Conservation (phyloP, 2,888 invertebrate genomes). For the Schrankia costaestrigalis region DNA sequence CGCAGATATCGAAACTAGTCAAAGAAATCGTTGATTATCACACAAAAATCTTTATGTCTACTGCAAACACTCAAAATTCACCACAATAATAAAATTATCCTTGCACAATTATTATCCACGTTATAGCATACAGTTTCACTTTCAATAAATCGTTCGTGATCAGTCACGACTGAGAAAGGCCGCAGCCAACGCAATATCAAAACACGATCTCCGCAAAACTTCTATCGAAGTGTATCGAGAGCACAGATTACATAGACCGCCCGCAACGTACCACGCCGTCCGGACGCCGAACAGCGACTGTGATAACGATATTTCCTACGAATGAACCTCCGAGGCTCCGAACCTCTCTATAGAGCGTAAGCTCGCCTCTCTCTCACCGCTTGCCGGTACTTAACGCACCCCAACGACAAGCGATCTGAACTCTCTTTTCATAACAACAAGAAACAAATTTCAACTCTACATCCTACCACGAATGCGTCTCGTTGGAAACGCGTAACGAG, state of each 20-base stretch:
- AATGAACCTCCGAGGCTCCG: conserved; percentile 70
- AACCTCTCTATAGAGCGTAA: conserved; percentile 65
- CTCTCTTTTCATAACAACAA: conserved; percentile 48
- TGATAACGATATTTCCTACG: conserved; percentile 74
- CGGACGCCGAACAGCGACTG: conserved; percentile 77
- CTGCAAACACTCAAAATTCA: conserved; percentile 53
- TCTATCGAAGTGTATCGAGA: conserved; percentile 50
- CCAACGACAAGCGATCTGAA: conserved; percentile 42
- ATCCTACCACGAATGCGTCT: conserved; percentile 50
- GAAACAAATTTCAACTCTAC: conserved; percentile 52
- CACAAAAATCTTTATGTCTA: conserved; percentile 45
- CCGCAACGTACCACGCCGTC: conserved; percentile 60
- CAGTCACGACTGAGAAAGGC: conserved; percentile 56
- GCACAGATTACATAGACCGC: conserved; percentile 37
- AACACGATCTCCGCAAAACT: conserved; percentile 71
- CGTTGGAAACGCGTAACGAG: conserved; percentile 72
- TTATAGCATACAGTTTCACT: conserved; percentile 64
- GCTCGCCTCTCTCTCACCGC: conserved; percentile 66
- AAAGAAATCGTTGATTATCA: conserved; percentile 48
- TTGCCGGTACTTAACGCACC: conserved; percentile 49
- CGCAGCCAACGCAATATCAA: conserved; percentile 46
- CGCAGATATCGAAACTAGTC: conserved; percentile 72
- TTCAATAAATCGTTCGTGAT: conserved; percentile 59
- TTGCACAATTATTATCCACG: conserved; percentile 64
- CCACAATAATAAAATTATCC: conserved; percentile 52